Evolutionary conservation across 2,888 invertebrate genomes (phyloP), one percentile per base, ranked within the genome.

Genomic region (Drosophila infuscata): DNA sequence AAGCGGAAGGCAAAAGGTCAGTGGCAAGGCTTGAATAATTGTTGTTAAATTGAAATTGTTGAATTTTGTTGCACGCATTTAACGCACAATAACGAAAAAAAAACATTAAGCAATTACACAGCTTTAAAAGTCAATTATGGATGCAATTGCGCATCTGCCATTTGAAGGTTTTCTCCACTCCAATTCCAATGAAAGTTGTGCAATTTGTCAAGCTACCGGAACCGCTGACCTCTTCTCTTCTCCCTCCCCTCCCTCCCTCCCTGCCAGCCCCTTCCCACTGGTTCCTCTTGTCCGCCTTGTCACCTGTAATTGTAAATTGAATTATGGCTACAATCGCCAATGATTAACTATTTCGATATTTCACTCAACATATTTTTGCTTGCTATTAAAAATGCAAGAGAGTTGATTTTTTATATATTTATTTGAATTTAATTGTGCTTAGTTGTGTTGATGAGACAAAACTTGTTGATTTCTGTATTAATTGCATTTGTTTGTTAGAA

Each of bases 91-190:
- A 73, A 65, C 49, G 62, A 25, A n/a, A 33, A n/a, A 33, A 65
- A 11, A 54, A 2, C 63, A 67, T 76, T 71, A 52, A 76, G 49
- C 72, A 77, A 74, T 67, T 66, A 63, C 41, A 62, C 54, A 58
- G 68, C 61, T 67, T 86, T 74, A 70, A 86, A 84, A 80, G 62
- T 88, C 77, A 88, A 85, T 88, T 84, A 88, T 84, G 79, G 75
- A 63, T 70, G 63, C 62, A 84, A 68, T 73, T 63, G 61, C 86
- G 73, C 88, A 88, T 88, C 88, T 84, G 83, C 88, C 83, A 52
- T 70, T 68, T 73, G 70, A 88, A 84, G 81, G 88, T 78, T 67
- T 60, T 60, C 66, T 53, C 43, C 60, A 57, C 54, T 70, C 48
- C 53, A 56, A 48, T 56, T 77, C 56, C 62, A 79, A 69, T 74